Percentiles rank a stretch among this genome's conserved stretches.
Evolutionary conservation across 1,140 invertebrate genomes (phyloP).

Genomic region (Orius insidiosus): DNA sequence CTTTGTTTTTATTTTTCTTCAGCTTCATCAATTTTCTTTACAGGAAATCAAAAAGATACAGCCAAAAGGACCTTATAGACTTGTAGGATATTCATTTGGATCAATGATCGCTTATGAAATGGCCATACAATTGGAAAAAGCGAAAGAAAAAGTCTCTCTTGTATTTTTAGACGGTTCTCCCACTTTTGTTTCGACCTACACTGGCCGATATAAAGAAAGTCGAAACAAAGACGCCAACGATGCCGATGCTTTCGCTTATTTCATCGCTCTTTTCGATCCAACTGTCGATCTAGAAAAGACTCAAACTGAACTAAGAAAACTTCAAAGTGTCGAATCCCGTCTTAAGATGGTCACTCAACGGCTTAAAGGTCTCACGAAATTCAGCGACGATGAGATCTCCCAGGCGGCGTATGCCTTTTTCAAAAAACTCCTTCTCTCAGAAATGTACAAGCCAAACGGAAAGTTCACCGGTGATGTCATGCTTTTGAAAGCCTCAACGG

Average conservation of each 20-base stretch:
- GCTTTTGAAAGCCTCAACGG: too few species aligned
- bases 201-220: constrained; percentile 40
- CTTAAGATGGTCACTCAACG: too few species aligned
- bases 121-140: constrained; percentile 58
- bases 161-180: constrained; percentile 83
- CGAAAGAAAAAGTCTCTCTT: constrained; percentile 42
- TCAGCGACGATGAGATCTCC: too few species aligned
- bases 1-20: too few species aligned
- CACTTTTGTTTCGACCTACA: constrained; percentile 68
- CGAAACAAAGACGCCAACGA: constrained; percentile 34
- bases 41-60: constrained; percentile 60
- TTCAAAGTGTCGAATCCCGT: too few species aligned
- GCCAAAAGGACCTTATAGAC: constrained; percentile 60
- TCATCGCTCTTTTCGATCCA: constrained; percentile 61
- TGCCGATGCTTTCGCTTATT: constrained; percentile 58
- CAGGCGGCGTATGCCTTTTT: too few species aligned
- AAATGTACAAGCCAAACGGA: too few species aligned
- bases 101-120: constrained; percentile 86
- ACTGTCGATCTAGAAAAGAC: constrained; percentile 34
- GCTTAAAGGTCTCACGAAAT: too few species aligned
- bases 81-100: constrained; percentile 91
- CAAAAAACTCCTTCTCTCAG: too few species aligned
- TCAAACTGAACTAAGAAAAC: too few species aligned
- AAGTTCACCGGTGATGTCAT: too few species aligned
- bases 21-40: too few species aligned